Conservation (phyloP, 2,797 vertebrate species). For the Odontamblyopus lacepedii region DNA sequence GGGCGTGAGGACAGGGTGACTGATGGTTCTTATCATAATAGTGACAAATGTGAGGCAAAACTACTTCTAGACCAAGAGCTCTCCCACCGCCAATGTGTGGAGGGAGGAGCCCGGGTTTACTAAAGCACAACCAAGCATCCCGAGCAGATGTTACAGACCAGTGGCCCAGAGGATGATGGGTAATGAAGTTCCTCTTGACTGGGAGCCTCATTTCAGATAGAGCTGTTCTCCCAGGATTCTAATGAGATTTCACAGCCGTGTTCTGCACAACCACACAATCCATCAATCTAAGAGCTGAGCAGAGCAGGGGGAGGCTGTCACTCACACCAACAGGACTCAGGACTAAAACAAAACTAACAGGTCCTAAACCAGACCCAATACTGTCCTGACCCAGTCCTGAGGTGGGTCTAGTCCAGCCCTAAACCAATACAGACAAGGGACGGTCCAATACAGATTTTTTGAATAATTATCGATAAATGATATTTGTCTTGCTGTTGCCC, state of each 20-base stretch:
- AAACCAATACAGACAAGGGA: too few species aligned
- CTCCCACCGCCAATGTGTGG: neutral
- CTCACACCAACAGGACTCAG: slow-evolving; percentile 53
- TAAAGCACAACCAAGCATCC: neutral
- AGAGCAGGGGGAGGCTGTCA: slow-evolving; percentile 44
- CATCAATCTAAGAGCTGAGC: slow-evolving; percentile 67
- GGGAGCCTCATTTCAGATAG: slow-evolving; percentile 73
- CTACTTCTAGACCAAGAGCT: neutral
- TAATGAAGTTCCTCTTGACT: slow-evolving; percentile 77
- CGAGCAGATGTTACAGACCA: slow-evolving; percentile 66
- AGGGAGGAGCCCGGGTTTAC: neutral
- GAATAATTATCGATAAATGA: too few species aligned
- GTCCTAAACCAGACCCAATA: slow-evolving; percentile 1
- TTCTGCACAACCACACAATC: slow-evolving; percentile 69
- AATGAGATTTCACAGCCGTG: slow-evolving; percentile 79
- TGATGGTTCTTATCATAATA: too few species aligned
- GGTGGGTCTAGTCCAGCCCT: too few species aligned
- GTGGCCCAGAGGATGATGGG: slow-evolving; percentile 65
- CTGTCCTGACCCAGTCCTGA: neutral
- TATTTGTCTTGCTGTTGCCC: too few species aligned
- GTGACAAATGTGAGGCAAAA: neutral
- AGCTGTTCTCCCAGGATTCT: slow-evolving; percentile 73
- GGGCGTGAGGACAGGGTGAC: too few species aligned
- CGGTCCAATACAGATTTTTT: too few species aligned
- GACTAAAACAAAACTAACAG: slow-evolving; percentile 26